Evolutionary conservation across 1,140 invertebrate genomes (phyloP), one percentile per base, ranked within the genome.

Genomic region (Leptoteleia sp.): DNA sequence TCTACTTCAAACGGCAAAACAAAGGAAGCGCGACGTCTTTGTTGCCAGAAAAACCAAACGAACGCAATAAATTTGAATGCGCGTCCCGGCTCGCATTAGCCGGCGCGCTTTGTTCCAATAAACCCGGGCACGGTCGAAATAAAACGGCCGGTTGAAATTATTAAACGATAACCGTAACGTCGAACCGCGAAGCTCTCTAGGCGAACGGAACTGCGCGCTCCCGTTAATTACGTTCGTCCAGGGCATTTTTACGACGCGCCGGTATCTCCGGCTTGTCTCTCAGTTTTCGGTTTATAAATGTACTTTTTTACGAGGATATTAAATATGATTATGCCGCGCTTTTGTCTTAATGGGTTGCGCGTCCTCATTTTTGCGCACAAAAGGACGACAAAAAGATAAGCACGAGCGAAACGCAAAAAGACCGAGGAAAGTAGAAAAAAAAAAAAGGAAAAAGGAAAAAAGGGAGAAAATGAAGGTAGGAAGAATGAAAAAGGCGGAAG

Each of bases 241-340:
- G 9, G 16, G 12, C 55, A 42, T 29, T 64, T 80, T 80, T 76
- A 76, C 65, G 77, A 75, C 43, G 54, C 42, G 16, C 9, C 52
- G 9, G 43, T 31, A 47, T 47, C 54, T 68, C 15, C 31, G 15
- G 4, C 40, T 22, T 16, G 38, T 67, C 67, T 59, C 33, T 43
- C 43, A 16, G 29, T 65, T 61, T 70, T 75, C 52, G 65, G 64
- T 65, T 37, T 59, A 75, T 59, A 71, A 76, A 68, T 68, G 67
- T 67, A 71, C 71, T 64, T 67, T 71, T 80, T 68, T 71, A 80
- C 77, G 77, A 79, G 77, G 35, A 75, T 64, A 71, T 79, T 79
- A 79, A 70, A 79, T 80, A 75, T 62, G 65, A 75, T 80, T 80
- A 71, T 67, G 59, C 47, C 57, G 71, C 45, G 59, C 54, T 80